Conservation (phyloP, 1,140 invertebrate genomes). For the Trialeurodes vaporariorum region DNA sequence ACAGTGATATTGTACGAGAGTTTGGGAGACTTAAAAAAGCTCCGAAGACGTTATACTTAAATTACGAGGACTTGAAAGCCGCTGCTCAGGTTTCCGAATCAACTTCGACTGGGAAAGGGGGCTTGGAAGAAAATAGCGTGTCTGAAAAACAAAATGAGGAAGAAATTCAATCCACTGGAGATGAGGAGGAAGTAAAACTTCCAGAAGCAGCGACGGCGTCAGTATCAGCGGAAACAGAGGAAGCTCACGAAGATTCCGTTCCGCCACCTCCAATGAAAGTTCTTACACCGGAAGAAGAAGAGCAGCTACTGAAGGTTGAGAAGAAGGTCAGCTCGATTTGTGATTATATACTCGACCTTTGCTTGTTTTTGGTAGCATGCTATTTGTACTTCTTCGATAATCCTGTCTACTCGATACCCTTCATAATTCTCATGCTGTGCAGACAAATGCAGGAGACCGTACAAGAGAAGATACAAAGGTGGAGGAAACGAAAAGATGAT, state of each 20-base stretch:
- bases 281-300: not conserved
- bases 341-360: not conserved
- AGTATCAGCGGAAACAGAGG: not conserved
- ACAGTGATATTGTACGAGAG: conserved; percentile 63
- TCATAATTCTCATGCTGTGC: not conserved
- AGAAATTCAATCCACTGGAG: not conserved
- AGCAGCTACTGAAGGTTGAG: not conserved
- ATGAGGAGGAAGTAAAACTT: not conserved
- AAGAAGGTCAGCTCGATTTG: not conserved
- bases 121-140: conserved; percentile 31
- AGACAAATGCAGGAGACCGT: not conserved
- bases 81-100: conserved; percentile 50
- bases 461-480: not conserved
- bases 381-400: not conserved
- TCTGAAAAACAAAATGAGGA: not conserved
- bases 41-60: conserved; percentile 42
- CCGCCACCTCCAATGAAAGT: not conserved
- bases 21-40: conserved; percentile 42
- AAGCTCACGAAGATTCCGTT: not conserved
- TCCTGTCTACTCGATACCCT: not conserved
- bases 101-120: too few relatives aligned
- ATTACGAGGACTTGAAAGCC: conserved; percentile 48
- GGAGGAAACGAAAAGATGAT: not conserved
- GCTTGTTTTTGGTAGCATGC: not conserved
- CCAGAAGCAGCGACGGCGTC: not conserved